Evolutionary conservation across 2,113 vertebrate species (phyloP).

Genomic region (Xenopus borealis): DNA sequence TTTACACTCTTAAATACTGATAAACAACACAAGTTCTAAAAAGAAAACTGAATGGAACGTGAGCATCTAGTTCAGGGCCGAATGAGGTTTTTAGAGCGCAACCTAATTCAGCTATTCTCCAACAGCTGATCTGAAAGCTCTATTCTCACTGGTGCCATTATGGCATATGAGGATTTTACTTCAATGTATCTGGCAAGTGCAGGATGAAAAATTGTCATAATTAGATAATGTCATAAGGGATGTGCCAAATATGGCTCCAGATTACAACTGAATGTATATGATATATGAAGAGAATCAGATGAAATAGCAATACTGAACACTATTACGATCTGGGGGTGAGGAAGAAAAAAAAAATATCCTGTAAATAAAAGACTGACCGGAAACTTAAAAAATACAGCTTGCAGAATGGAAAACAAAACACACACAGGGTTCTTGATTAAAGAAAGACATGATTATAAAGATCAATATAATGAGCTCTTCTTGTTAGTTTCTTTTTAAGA

Average conservation of each 20-base stretch:
- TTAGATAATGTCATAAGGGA: slow-evolving; percentile 33
- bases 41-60: slow-evolving; percentile 7
- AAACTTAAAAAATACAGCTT: not conserved
- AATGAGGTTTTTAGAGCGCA: slow-evolving; percentile 41
- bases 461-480: no score
- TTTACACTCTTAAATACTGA: not conserved
- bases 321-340: not conserved
- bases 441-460: no score
- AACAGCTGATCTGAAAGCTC: slow-evolving; percentile 33
- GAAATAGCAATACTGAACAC: not conserved
- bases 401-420: no score
- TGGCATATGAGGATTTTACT: slow-evolving; percentile 39
- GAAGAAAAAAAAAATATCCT: not conserved
- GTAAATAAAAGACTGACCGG: not conserved
- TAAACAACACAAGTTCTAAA: not conserved
- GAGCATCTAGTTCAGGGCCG: slow-evolving; percentile 23
- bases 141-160: slow-evolving; percentile 38
- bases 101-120: slow-evolving; percentile 28
- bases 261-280: slow-evolving; percentile 7
- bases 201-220: slow-evolving; percentile 40
- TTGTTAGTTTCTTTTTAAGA: no score
- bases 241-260: slow-evolving; percentile 10
- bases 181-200: slow-evolving; percentile 22
- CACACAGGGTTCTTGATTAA: no score
- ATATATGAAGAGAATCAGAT: slow-evolving; percentile 9